Evolutionary conservation across 2,797 vertebrate species (phyloP), one percentile per base, ranked within the genome.

Genomic region (Sus cebifrons): DNA sequence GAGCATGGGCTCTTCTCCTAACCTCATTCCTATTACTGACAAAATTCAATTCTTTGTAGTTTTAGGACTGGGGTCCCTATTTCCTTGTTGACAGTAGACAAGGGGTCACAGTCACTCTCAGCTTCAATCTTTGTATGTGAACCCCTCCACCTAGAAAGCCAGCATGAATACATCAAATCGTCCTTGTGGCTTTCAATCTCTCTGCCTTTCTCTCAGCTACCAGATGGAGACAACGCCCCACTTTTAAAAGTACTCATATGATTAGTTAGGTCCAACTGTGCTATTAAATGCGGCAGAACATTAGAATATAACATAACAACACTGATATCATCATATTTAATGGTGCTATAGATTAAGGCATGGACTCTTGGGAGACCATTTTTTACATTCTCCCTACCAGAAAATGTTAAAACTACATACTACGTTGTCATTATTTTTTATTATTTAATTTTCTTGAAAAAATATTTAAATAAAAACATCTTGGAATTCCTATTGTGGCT

Each of bases 371-470:
- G 36, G 21, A 1, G 7, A 13, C 4, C 40, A 67, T n/a, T 87
- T 67, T 60, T 52, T 16, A n/a, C 67, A 82, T 74, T 52, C 29
- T 87, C 15, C 15, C 5, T n/a, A 68, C 11, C 17, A 73, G 49
- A 64, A 4, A 67, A 81, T 36, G 11, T 67, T 60, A 74, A 52
- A 74, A 82, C 4, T 10, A 21, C 60, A 75, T 15, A 75, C 2
- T 65, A 60, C 14, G 18, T 36, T 49, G 9, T 49, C 15, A 21
- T 86, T 87, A 67, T 87, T 84, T 75, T 82, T 86, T 25, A 82
- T 52, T 81, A 70, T 27, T 94, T 56, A 89, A 32, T 84, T 86
- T 86, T 82, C 58, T 95, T 74, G 86, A 62, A 14, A 87, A 87
- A 91, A 74, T 74, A 60, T n/a, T 58, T 87, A 58, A 85, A 67